Conservation (phyloP, 1,140 invertebrate genomes). For the Drosophila yakuba region DNA sequence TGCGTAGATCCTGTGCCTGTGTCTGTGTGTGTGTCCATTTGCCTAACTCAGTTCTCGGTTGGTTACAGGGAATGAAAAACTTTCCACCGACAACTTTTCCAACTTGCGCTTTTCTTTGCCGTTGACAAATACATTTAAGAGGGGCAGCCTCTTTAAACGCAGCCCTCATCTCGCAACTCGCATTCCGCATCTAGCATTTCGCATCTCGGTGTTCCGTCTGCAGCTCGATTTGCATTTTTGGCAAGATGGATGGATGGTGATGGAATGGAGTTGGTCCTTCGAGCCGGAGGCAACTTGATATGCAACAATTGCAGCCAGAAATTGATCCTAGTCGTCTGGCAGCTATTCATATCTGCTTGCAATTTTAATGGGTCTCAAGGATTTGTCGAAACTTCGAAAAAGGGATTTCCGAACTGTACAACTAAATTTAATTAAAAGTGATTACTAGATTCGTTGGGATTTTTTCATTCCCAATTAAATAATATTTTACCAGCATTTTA, state of each 20-base stretch:
- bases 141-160: conserved; percentile 21
- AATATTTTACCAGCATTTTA: background rate
- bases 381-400: background rate
- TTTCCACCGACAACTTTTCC: conserved; percentile 41
- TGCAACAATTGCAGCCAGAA: conserved; percentile 42
- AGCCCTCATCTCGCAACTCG: background rate
- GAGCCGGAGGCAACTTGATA: conserved; percentile 28
- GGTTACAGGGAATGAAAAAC: conserved; percentile 45
- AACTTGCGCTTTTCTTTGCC: conserved; percentile 77
- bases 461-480: background rate
- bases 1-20: background rate
- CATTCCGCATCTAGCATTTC: background rate
- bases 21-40: conserved; percentile 37
- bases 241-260: conserved; percentile 37
- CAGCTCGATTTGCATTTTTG: conserved; percentile 63
- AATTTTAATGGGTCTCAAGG: conserved; percentile 16
- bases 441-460: too few species aligned
- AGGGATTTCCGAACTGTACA: too few species aligned
- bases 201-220: conserved; percentile 10
- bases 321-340: conserved; percentile 20
- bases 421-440: too few species aligned
- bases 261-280: conserved; percentile 12
- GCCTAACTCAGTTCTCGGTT: conserved; percentile 41
- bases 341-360: conserved; percentile 22
- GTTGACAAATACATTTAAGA: conserved; percentile 74